Evolutionary conservation across 1,140 invertebrate species (phyloP), one percentile per base, ranked within the genome.

Genomic region (Drosophila fuyamai): DNA sequence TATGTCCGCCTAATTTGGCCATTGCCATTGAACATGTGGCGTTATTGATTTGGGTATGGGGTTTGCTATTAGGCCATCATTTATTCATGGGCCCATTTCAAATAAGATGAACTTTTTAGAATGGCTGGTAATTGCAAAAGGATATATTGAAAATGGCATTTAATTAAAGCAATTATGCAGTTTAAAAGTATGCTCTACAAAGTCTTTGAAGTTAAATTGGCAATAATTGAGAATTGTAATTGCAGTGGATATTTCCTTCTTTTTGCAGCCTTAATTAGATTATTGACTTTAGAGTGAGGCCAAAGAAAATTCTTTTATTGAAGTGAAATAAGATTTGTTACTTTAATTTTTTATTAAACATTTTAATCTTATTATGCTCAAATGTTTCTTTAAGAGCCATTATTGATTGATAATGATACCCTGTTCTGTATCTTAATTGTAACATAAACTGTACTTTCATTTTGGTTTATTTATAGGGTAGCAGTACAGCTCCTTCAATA

Each of bases 11-110:
- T 65, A 65, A 51, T 51, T 50, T 61, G 29, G 27, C 59, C 50
- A 46, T 51, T 66, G 18, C 18, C 12, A 67, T 65, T 32, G 14
- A 67, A 65, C 65, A 67, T 68, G 60, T 68, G 60, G 60, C 9
- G 40, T 36, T 65, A 67, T 65, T 53, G 65, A 46, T 68, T 68
- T 53, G 14, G 29, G 48, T 12, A 16, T 51, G 53, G 13, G 12
- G 12, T 1, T 13, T 8, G 60, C 65, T 47, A 44, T 65, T 44
- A 10, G 38, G 38, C 18, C 47, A 46, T 32, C 14, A 44, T 12
- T 44, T 46, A 68, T 65, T 38, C 61, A 65, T 57, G 12, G 29
- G 10, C 4, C 7, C 1, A 38, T 50, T 18, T 60, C 60, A 2
- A 8, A 23, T 10, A 53, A 29, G 16, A 38, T 53, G 35, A 66